phyloP scores from a whole-genome alignment of 2,888 invertebrate species.

The Caenorhabditis sp. region DNA sequence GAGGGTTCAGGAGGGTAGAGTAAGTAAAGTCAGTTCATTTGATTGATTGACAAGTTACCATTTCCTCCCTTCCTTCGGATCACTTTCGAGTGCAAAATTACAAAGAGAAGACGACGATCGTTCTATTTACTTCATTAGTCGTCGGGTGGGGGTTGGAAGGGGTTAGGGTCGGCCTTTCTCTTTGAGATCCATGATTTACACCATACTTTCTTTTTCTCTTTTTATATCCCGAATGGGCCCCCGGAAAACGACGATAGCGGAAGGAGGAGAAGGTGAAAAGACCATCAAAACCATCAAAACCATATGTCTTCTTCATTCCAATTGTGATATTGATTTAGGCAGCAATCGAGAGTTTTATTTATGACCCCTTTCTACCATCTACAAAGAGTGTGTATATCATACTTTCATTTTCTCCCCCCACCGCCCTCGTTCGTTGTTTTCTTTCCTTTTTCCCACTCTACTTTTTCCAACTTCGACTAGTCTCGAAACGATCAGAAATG shows the following conservation, averaged over 20 bases:
- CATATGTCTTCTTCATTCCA: slow-evolving; percentile 17
- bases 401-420: slow-evolving; percentile 37
- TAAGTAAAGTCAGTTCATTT: slow-evolving; percentile 43
- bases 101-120: slow-evolving; percentile 14
- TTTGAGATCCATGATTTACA: slow-evolving; percentile 58
- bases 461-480: slow-evolving; percentile 14
- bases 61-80: slow-evolving; percentile 12
- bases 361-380: slow-evolving; percentile 39
- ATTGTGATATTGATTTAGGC: slow-evolving; percentile 58
- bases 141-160: background rate
- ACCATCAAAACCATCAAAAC: slow-evolving; percentile 15
- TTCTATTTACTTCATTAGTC: slow-evolving; percentile 52
- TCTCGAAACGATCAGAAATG: slow-evolving; percentile 6
- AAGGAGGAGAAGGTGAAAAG: slow-evolving; percentile 4
- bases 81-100: slow-evolving; percentile 49
- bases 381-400: slow-evolving; percentile 46
- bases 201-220: slow-evolving; percentile 16
- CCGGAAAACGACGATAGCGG: too few relatives aligned
- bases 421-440: slow-evolving; percentile 7
- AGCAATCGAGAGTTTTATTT: slow-evolving; percentile 61
- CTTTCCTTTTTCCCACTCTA: slow-evolving; percentile 9
- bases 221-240: background rate
- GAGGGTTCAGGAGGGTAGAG: slow-evolving; percentile 3
- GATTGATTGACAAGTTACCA: slow-evolving; percentile 60
- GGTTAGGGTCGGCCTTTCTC: slow-evolving; percentile 28